Percentiles rank a stretch among this genome's conserved stretches.
phyloP scores from a whole-genome alignment of 1,140 invertebrate species.

The Rhopalosiphum padi region DNA sequence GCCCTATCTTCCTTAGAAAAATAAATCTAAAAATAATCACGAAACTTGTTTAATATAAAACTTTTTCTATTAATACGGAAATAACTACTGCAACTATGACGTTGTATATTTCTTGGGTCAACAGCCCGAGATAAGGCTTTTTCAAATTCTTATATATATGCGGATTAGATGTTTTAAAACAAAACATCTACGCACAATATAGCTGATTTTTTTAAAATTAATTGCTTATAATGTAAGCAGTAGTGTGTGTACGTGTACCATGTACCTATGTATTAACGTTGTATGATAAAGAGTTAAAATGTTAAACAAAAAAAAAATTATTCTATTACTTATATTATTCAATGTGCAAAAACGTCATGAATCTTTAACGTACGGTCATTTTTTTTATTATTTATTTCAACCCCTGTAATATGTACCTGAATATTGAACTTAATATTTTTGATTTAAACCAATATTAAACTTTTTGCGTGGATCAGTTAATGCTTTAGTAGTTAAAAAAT shows the following conservation, averaged over 20 bases:
- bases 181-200: no score
- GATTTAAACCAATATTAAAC: background rate
- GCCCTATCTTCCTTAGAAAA: background rate
- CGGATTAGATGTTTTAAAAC: background rate
- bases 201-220: no score
- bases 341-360: no score
- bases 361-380: no score
- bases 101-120: background rate
- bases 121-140: background rate
- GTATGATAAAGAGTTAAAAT: no score
- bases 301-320: no score
- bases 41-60: conserved; percentile 29
- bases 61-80: conserved; percentile 14
- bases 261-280: no score
- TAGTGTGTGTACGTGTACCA: no score
- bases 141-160: background rate
- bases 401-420: no score
- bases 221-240: no score
- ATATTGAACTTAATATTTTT: background rate
- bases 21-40: conserved; percentile 10
- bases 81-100: background rate
- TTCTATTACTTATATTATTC: no score
- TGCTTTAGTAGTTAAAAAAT: background rate
- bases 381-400: no score
- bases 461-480: background rate